Evolutionary conservation across 1,140 invertebrate species (phyloP).

Genomic region (Ceratosolen fusciceps): DNA sequence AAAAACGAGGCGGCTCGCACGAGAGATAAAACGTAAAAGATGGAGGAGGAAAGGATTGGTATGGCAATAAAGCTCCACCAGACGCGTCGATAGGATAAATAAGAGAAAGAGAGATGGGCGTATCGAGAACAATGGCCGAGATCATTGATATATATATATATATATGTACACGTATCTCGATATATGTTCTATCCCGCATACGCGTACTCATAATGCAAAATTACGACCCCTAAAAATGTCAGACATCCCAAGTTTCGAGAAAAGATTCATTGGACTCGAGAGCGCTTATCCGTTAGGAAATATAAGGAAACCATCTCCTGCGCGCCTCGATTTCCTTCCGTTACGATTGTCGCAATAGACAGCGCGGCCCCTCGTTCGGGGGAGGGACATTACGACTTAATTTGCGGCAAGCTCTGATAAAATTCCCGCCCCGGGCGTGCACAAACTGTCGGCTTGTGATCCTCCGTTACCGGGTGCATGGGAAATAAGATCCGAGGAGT

Average conservation of each 20-base stretch:
- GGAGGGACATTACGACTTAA: conserved; percentile 31
- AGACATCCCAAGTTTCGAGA: conserved; percentile 16
- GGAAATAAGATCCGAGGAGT: conserved; percentile 28
- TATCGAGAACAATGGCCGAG: conserved; percentile 7
- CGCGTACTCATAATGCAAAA: conserved; percentile 29
- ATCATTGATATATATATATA: conserved; percentile 45
- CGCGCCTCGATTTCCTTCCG: conserved; percentile 18
- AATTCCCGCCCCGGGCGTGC: conserved; percentile 4
- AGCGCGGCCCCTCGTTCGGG: not conserved
- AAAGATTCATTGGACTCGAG: conserved; percentile 1
- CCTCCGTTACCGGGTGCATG: not conserved
- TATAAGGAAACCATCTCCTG: conserved; percentile 33
- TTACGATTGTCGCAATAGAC: conserved; percentile 42
- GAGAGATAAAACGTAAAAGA: not conserved
- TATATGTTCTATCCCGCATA: conserved; percentile 28
- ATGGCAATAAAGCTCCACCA: not conserved
- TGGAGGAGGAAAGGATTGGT: not conserved
- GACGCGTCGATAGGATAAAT: conserved; percentile 20
- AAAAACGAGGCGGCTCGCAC: not conserved
- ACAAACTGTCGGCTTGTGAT: conserved; percentile 18
- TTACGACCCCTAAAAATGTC: conserved; percentile 46
- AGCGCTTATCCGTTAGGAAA: conserved; percentile 37
- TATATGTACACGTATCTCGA: no score
- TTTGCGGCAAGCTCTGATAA: conserved; percentile 16
- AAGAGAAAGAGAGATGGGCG: not conserved